Conservation (phyloP, 2,113 vertebrate species). For the Ctenodactylus gundi region DNA sequence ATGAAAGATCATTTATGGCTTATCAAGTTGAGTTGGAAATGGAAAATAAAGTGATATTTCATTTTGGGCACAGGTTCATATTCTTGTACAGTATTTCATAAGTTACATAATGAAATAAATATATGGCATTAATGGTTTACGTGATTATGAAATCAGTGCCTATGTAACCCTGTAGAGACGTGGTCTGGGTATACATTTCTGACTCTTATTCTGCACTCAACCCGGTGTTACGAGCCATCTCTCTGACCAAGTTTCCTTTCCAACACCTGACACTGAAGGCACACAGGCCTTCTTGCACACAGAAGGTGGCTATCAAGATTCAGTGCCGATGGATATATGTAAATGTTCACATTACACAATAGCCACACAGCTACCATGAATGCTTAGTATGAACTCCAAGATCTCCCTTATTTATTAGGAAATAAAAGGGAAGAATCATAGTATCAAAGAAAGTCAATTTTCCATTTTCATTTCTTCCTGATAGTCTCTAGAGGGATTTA, state of each 20-base stretch:
- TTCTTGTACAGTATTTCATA: background rate
- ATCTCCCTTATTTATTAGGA: background rate
- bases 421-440: background rate
- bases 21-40: background rate
- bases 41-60: background rate
- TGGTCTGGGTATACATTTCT: background rate
- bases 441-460: background rate
- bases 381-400: background rate
- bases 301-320: background rate
- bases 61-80: background rate
- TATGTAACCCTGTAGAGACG: background rate
- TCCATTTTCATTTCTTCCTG: background rate
- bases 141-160: background rate
- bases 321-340: background rate
- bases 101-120: background rate
- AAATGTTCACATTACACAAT: background rate
- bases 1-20: constrained; percentile 3
- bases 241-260: background rate
- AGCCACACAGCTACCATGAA: background rate
- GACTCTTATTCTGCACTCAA: background rate
- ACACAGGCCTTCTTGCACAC: background rate
- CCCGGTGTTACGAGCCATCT: background rate
- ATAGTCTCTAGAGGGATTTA: background rate
- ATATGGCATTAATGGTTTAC: background rate
- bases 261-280: background rate